Evolutionary conservation across 2,113 vertebrate genomes (phyloP).

Genomic region (Paramormyrops kingsleyae): DNA sequence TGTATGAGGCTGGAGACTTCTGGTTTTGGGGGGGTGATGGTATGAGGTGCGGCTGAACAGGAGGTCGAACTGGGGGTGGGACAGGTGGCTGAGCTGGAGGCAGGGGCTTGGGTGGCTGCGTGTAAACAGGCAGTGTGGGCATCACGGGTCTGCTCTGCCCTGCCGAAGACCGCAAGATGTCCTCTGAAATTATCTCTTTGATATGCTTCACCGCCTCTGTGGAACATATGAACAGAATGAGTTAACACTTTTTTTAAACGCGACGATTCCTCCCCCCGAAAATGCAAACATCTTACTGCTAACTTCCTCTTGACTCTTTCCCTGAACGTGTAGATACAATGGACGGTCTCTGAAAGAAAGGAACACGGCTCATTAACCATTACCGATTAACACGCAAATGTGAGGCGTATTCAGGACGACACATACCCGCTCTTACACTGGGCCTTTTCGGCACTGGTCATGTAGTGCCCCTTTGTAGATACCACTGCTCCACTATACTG

Average conservation of each 20-base stretch:
- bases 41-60: slow-evolving; percentile 28
- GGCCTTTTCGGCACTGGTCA: slow-evolving; percentile 45
- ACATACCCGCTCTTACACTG: slow-evolving; percentile 49
- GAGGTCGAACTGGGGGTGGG: slow-evolving; percentile 35
- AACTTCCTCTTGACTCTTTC: slow-evolving; percentile 81
- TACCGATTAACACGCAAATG: background rate
- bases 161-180: slow-evolving; percentile 65
- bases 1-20: slow-evolving; percentile 49
- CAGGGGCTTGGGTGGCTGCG: slow-evolving; percentile 69
- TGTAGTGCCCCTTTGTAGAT: slow-evolving; percentile 62
- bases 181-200: slow-evolving; percentile 90
- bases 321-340: slow-evolving; percentile 89
- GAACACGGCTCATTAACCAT: background rate
- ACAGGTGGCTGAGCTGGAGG: slow-evolving; percentile 45
- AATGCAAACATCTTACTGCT: slow-evolving; percentile 74
- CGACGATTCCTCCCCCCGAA: background rate
- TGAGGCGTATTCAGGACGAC: background rate
- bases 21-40: slow-evolving; percentile 44
- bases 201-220: slow-evolving; percentile 86
- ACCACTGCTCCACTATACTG: slow-evolving; percentile 59
- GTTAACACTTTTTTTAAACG: background rate
- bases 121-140: slow-evolving; percentile 84
- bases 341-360: slow-evolving; percentile 70
- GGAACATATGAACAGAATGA: slow-evolving; percentile 5
- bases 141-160: slow-evolving; percentile 64